Conservation (phyloP, 1,140 invertebrate species). For the Agrypnia vestita region DNA sequence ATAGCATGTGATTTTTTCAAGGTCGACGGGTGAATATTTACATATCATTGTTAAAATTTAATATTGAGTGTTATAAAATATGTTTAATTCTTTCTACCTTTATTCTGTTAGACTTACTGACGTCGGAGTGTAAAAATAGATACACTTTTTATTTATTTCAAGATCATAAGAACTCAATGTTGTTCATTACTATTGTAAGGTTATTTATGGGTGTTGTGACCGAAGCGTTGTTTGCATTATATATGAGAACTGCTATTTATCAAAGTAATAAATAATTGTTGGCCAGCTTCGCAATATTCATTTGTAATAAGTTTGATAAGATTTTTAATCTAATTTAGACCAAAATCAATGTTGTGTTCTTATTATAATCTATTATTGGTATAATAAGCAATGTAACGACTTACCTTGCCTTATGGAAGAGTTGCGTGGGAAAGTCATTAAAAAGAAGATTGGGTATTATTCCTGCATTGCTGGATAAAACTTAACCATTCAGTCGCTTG, state of each 20-base stretch:
- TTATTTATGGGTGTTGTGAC: constrained; percentile 47
- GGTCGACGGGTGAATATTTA: constrained; percentile 47
- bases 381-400: background rate
- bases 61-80: constrained; percentile 37
- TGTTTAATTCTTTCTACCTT: constrained; percentile 8
- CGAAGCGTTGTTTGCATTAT: constrained; percentile 17
- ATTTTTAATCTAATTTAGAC: constrained; percentile 8
- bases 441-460: no score
- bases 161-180: constrained; percentile 47
- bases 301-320: constrained; percentile 12
- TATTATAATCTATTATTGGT: background rate
- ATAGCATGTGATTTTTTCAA: constrained; percentile 6
- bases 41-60: constrained; percentile 41
- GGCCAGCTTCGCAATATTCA: constrained; percentile 17
- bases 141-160: constrained; percentile 44
- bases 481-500: no score
- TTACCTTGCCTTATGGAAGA: constrained; percentile 16
- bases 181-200: constrained; percentile 47
- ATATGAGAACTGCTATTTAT: background rate
- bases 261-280: constrained; percentile 18
- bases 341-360: constrained; percentile 19
- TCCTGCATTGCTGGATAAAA: no score
- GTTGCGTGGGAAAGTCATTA: no score
- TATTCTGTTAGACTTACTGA: constrained; percentile 31
- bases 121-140: constrained; percentile 25